phyloP scores from a whole-genome alignment of 1,140 invertebrate genomes.

The Glomeris maerens region DNA sequence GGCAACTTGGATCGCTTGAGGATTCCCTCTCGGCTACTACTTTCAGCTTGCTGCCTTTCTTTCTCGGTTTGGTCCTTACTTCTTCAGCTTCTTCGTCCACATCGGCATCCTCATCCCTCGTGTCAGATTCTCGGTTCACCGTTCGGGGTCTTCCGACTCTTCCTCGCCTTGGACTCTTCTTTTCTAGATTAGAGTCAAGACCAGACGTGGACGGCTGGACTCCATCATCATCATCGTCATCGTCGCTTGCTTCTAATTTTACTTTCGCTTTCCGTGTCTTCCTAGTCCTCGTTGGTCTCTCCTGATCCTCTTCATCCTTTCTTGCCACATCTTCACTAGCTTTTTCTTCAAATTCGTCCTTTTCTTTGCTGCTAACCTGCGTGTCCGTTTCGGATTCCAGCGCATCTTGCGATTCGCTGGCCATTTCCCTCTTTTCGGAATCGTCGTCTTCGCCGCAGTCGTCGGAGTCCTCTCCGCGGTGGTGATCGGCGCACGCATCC shows the following conservation, averaged over 20 bases:
- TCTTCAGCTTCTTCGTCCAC: slow-evolving; percentile 1
- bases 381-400: neutral
- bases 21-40: no score
- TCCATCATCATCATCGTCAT: neutral
- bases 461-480: neutral
- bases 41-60: neutral
- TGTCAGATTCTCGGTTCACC: neutral
- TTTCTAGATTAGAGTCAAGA: neutral
- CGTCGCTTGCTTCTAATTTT: neutral
- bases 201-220: neutral
- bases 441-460: slow-evolving; percentile 7
- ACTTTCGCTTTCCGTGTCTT: neutral
- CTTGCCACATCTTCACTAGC: neutral
- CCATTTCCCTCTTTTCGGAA: neutral
- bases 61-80: neutral
- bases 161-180: neutral
- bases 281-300: neutral
- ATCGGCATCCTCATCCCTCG: neutral
- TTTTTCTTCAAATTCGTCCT: neutral
- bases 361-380: neutral
- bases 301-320: neutral
- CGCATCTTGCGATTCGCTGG: neutral
- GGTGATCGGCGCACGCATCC: neutral
- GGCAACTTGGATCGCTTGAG: no score
- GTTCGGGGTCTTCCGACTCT: neutral